phyloP scores from a whole-genome alignment of 2,113 vertebrate genomes.

The Spilogale gracilis region DNA sequence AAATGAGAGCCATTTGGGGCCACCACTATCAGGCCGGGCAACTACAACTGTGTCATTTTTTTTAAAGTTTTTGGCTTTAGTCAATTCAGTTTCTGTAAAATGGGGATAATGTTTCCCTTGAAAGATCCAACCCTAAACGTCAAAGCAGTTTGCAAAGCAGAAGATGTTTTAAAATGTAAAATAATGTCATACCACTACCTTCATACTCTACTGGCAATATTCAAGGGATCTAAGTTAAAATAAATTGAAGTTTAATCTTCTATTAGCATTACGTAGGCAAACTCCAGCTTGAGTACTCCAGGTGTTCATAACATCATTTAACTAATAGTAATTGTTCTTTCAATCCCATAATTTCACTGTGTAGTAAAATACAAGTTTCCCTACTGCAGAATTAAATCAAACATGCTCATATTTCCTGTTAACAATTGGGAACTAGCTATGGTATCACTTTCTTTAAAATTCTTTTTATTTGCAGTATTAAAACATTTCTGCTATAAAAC shows the following conservation, averaged over 20 bases:
- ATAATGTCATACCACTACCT: not conserved
- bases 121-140: not conserved
- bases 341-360: not conserved
- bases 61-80: not conserved
- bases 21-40: not conserved
- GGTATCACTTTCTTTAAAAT: not conserved
- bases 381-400: slow-evolving; percentile 7
- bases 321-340: not conserved
- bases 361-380: slow-evolving; percentile 24
- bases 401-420: not conserved
- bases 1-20: not conserved
- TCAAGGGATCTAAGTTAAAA: not conserved
- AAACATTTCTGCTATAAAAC: not conserved
- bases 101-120: not conserved
- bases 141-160: not conserved
- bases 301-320: not conserved
- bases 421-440: not conserved
- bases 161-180: not conserved
- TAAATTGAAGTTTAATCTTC: not conserved
- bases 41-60: not conserved
- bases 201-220: not conserved
- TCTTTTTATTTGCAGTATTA: slow-evolving; percentile 10
- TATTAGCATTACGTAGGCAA: not conserved
- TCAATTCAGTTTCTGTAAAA: slow-evolving; percentile 8
- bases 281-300: not conserved